These are phyloP conservation scores for Noctilio leporinus DNA, from an alignment of 2,113 vertebrate species.

Conservation along the genomic window DNA sequence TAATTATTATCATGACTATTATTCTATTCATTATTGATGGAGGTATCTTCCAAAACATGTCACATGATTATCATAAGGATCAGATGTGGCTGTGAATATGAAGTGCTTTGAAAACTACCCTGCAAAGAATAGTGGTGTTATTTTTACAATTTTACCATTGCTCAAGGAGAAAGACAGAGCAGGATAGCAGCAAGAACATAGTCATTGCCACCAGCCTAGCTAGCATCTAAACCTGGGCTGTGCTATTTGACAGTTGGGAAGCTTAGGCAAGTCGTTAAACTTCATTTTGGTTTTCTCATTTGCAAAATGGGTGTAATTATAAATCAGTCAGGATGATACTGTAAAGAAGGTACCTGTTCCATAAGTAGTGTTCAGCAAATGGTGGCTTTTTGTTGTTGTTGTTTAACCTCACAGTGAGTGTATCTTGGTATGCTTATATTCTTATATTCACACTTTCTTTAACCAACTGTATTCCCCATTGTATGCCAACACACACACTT, in stretches of 20 bases:
- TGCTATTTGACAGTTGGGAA: background rate
- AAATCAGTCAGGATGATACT: background rate
- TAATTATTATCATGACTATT: background rate
- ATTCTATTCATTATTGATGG: background rate
- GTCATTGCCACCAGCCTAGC: background rate
- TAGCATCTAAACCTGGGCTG: background rate
- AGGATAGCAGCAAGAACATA: background rate
- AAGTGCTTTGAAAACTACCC: background rate
- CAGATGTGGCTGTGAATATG: background rate
- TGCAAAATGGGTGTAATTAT: background rate
- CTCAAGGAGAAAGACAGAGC: background rate
- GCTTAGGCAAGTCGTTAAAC: background rate
- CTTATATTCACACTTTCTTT: background rate
- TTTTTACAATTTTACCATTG: background rate
- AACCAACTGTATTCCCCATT: background rate
- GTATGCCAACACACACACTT: background rate
- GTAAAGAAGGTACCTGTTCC: background rate
- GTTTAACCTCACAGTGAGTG: background rate
- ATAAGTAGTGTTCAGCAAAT: background rate
- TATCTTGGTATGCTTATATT: background rate
- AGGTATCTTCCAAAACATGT: background rate
- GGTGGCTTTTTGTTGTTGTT: background rate
- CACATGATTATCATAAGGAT: background rate
- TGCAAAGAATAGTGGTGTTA: background rate
- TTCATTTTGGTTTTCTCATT: background rate